Evolutionary conservation across 2,797 vertebrate species (phyloP), one percentile per base, ranked within the genome.

Genomic region (Dipus sagitta): DNA sequence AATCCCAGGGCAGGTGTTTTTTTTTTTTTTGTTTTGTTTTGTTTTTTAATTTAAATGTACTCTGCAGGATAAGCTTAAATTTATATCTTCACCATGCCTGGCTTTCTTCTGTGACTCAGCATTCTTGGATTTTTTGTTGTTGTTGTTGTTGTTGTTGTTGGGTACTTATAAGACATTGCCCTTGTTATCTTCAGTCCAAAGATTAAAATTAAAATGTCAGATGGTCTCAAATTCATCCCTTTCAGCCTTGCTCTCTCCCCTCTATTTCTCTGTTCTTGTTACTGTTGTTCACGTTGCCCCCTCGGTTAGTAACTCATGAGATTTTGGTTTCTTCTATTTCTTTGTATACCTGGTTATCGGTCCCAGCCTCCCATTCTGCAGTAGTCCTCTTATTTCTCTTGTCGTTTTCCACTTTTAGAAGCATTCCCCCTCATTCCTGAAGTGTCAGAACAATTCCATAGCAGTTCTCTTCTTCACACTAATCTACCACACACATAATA

Each of bases 181-280:
- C 93, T 95, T 82, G 47, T 20, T 67, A 58, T 91, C 32, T 88
- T 93, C 7, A 95, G 47, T 54, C 30, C 76, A 93, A 86, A 85
- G 23, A 26, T 54, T 32, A 84, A 89, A 71, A 62, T 90, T 65
- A 23, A 93, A 70, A 67, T 93, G 68, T 42, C 12, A 83, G 67
- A 86, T 67, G 68, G 13, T 87, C 71, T 87, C 24, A 42, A 30
- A 8, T 42, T 84, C n/a, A 9, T 54, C 9, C 18, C 11, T 60
- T 70, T 80, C 60, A 15, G 10, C 15, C 18, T n/a, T 84, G 34
- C 1, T 64, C 3, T 75, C 64, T 20, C 47, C 72, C 64, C 60
- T 8, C 34, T 12, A 14, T 5, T 75, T 3, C 60, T 1, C 42
- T 9, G 28, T n/a, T 18, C 81, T 74, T 9, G 0, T 91, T 58